A percentile compares a stretch with the other conserved stretches of the same genome.
Evolutionary conservation across 1,140 invertebrate genomes (phyloP).

Genomic region (Apocrypta bakeri): DNA sequence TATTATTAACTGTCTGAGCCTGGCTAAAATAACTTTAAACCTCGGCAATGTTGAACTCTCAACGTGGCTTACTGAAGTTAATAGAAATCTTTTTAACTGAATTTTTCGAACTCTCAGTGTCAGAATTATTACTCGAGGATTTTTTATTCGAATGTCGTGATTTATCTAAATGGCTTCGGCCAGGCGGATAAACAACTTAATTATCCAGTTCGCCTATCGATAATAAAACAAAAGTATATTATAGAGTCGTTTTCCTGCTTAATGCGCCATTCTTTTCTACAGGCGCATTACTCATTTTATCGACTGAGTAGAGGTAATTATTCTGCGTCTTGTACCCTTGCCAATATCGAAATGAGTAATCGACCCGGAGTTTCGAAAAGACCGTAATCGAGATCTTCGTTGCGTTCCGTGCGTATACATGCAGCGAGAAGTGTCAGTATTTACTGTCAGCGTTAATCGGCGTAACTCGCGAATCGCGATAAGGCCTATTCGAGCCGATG

Average conservation of each 20-base stretch:
- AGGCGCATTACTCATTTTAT: no score
- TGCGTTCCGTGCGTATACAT: neutral
- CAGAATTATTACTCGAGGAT: constrained; percentile 22
- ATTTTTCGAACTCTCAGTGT: constrained; percentile 22
- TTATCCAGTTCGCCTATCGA: neutral
- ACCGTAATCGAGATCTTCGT: no score
- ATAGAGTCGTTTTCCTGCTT: no score
- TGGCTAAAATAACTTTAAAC: neutral
- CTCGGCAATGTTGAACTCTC: neutral
- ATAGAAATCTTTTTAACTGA: constrained; percentile 32
- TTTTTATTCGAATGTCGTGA: constrained; percentile 5
- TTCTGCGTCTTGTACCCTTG: no score
- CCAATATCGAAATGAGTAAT: no score
- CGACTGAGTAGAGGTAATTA: no score
- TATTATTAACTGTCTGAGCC: constrained; percentile 17
- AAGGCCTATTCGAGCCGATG: constrained; percentile 40
- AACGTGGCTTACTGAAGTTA: neutral
- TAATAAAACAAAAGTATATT: neutral
- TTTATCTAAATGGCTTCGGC: neutral
- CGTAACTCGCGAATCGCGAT: constrained; percentile 46
- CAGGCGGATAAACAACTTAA: neutral
- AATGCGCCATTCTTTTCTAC: no score
- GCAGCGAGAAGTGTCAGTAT: constrained; percentile 28
- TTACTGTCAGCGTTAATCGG: constrained; percentile 39
- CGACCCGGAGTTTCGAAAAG: no score